Conservation (phyloP, 2,797 vertebrate species). For the Selene dorsalis region DNA sequence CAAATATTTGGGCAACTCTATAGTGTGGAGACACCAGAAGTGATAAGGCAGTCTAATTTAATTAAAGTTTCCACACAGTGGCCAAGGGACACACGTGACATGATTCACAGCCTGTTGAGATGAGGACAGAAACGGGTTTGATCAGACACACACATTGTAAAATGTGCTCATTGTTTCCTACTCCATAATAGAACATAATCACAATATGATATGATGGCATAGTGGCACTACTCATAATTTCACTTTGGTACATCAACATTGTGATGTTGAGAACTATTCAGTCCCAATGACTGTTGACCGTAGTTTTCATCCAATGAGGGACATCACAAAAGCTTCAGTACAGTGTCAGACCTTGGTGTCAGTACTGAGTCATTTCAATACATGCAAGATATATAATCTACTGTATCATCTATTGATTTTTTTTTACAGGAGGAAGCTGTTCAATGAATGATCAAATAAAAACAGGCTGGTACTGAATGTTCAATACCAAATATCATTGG, state of each 20-base stretch:
- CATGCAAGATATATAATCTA: too few species aligned
- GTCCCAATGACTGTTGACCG: background rate
- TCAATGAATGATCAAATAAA: background rate
- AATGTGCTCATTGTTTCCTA: constrained; percentile 19
- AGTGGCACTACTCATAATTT: background rate
- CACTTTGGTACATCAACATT: constrained; percentile 12
- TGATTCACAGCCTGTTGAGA: constrained; percentile 30
- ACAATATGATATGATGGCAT: background rate
- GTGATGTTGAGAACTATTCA: constrained; percentile 9
- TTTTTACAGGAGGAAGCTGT: background rate
- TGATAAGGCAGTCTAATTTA: constrained; percentile 34
- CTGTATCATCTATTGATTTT: background rate
- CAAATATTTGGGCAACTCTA: constrained; percentile 38
- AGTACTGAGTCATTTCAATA: too few species aligned
- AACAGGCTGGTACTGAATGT: background rate
- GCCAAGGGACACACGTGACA: constrained; percentile 19
- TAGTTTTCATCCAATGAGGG: background rate
- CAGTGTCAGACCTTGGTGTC: too few species aligned
- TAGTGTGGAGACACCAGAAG: constrained; percentile 26
- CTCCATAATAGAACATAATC: background rate
- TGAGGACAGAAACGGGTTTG: background rate
- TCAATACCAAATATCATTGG: background rate
- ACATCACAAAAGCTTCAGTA: too few species aligned
- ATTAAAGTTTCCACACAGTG: constrained; percentile 34
- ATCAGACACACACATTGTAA: background rate